Base-by-base conservation (phyloP, 2,113 vertebrate species). In the Chamaetylas fuelleborni region DNA sequence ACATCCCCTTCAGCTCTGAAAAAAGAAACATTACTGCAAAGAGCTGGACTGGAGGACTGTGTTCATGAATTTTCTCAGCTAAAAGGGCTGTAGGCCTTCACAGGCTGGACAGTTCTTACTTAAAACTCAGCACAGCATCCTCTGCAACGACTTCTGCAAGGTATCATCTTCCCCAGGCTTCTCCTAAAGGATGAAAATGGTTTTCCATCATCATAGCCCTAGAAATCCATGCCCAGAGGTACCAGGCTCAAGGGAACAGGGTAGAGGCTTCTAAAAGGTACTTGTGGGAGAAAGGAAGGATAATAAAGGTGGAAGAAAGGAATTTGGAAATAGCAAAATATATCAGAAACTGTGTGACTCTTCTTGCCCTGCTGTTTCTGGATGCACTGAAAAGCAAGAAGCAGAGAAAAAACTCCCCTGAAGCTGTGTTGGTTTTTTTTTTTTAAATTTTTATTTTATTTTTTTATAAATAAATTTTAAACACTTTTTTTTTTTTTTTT, bases 151-250 rank as follows among this genome's bases (percentile, higher is more conserved):
- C 22, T 86, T 86, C 73, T 73, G 14, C 17, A 22, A 69, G 28
- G 23, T 25, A 8, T 6, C 17, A 15, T 12, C n/a, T 73, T 73
- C 19, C 31, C 6, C 14, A 15, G 12, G 14, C 18, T 74, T 70
- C 23, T 29, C 19, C 36, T 25, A 29, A 0, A 2, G 29, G 5
- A 58, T 5, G 10, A 65, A 48, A 47, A 51, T 5, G 0, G 26
- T 79, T 79, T 82, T 69, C 33, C 12, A 11, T 16, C 36, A 25
- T 36, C 7, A 18, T 3, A 47, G 42, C 24, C 56, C 13, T 24
- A 33, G 12, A 47, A 88, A 72, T 19, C 36, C 34, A 23, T 2
- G 2, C 12, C 23, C 25, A 48, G 25, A 57, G 6, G 24, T 9
- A 80, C 25, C 48, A 69, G 34, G 26, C 10, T 47, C 36, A 48